These are phyloP conservation scores for Numenius phaeopus DNA, from an alignment of 2,797 vertebrate species.

Conservation along the genomic window DNA sequence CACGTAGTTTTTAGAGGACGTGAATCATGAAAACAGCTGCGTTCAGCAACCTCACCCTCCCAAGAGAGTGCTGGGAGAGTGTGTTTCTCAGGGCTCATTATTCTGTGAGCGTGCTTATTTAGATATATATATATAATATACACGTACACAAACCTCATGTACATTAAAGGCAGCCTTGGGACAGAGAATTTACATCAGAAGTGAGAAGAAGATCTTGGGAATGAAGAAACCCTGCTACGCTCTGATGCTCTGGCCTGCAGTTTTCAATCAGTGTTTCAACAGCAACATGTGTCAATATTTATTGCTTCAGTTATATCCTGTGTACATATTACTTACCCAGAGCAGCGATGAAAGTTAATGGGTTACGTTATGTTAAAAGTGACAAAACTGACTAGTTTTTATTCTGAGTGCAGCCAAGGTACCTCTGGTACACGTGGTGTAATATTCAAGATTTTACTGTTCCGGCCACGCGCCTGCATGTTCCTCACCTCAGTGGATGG, in stretches of 20 bases:
- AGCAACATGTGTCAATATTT: constrained; percentile 57
- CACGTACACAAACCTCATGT: constrained; percentile 45
- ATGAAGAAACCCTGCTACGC: constrained; percentile 6
- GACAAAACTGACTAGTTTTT: constrained; percentile 41
- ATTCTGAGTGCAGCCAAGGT: constrained; percentile 29
- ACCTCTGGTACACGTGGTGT: background rate
- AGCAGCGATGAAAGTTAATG: constrained; percentile 64
- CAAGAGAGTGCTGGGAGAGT: constrained; percentile 37
- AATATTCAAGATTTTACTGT: constrained; percentile 24
- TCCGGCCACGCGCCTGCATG: constrained; percentile 16
- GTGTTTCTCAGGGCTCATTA: constrained; percentile 40
- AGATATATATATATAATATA: constrained; percentile 39
- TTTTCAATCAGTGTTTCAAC: constrained; percentile 46
- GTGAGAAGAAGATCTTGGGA: constrained; percentile 14
- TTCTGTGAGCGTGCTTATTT: constrained; percentile 30
- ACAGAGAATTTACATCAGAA: constrained; percentile 40
- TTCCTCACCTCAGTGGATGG: background rate
- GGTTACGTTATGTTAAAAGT: constrained; percentile 46
- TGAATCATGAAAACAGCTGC: constrained; percentile 64
- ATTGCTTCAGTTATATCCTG: constrained; percentile 54
- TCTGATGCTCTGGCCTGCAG: constrained; percentile 21
- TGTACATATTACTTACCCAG: constrained; percentile 21
- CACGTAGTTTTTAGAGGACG: background rate
- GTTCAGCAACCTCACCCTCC: constrained; percentile 21
- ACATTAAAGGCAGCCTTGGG: constrained; percentile 16